A percentile compares a stretch with the other conserved stretches of the same genome.
Conservation (phyloP, 2,113 vertebrate species). For the Lepidothrix coronata region DNA sequence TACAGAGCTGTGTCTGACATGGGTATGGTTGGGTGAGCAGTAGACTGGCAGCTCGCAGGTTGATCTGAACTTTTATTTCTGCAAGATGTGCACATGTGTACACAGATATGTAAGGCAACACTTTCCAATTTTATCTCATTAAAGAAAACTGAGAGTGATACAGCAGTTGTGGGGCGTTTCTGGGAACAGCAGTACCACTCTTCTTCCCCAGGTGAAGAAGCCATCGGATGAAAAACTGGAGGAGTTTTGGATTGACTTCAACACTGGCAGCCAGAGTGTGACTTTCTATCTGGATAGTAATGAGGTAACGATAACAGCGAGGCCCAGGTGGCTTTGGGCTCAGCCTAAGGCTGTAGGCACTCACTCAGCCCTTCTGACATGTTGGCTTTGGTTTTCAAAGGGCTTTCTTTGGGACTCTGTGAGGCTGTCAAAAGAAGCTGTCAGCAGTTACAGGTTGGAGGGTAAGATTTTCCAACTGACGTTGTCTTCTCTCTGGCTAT, state of each 20-base stretch:
- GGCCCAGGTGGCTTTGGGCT: background rate
- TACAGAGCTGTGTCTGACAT: accelerated
- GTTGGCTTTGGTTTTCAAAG: conserved; percentile 58
- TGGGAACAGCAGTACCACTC: background rate
- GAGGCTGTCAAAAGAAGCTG: conserved; percentile 72
- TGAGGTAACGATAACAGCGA: conserved; percentile 80
- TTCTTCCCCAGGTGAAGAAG: conserved; percentile 77
- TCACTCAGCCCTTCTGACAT: background rate
- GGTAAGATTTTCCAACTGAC: conserved; percentile 46
- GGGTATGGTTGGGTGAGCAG: background rate
- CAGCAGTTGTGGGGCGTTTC: background rate
- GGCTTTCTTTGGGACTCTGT: conserved; percentile 84
- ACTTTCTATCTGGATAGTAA: conserved; percentile 85
- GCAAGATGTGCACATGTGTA: accelerated
- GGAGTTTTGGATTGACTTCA: conserved; percentile 94
- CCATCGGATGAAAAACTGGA: conserved; percentile 86
- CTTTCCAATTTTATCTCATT: background rate
- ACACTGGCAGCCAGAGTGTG: conserved; percentile 80
- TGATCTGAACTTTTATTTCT: background rate
- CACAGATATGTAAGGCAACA: accelerated
- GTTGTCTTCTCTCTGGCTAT: accelerated
- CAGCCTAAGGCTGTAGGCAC: accelerated
- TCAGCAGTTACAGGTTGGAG: conserved; percentile 71
- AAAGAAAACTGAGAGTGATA: background rate
- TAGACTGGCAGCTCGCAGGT: background rate